phyloP scores from a whole-genome alignment of 2,797 vertebrate genomes.

The Coreius guichenoti region DNA sequence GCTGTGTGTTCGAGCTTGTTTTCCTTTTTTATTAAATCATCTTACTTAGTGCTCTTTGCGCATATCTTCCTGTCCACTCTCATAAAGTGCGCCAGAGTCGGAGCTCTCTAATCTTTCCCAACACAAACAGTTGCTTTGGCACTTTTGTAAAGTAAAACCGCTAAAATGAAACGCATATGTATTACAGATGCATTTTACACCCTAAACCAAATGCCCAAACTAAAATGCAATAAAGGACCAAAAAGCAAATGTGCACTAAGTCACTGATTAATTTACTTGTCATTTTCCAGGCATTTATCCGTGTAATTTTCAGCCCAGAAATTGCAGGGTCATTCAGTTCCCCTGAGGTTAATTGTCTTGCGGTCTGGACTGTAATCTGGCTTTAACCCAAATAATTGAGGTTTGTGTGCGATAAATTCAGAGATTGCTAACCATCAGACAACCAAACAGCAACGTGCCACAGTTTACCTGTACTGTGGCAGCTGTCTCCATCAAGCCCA shows the following conservation, averaged over 20 bases:
- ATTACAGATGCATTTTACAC: not conserved
- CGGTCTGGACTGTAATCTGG: slow-evolving; percentile 4
- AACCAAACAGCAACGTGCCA: not conserved
- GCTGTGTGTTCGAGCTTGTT: not conserved
- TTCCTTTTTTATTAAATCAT: slow-evolving; percentile 34
- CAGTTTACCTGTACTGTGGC: slow-evolving; percentile 78
- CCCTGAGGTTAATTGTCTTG: slow-evolving; percentile 9
- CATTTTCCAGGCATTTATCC: not conserved
- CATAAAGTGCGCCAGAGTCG: not conserved
- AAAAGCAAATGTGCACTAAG: not conserved
- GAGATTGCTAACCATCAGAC: not conserved
- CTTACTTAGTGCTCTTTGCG: not conserved
- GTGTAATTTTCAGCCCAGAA: slow-evolving; percentile 1
- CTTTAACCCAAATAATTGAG: slow-evolving; percentile 10
- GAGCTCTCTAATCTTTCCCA: not conserved
- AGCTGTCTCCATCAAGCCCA: slow-evolving; percentile 81
- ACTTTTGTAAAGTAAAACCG: not conserved
- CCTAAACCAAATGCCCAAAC: not conserved
- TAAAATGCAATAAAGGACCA: not conserved
- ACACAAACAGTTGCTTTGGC: not conserved
- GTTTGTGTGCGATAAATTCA: not conserved
- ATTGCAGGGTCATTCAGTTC: not conserved
- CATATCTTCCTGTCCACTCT: not conserved
- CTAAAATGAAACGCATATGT: slow-evolving; percentile 1
- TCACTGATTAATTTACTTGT: not conserved